phyloP scores from a whole-genome alignment of 2,113 vertebrate species.

The Stigmatopora nigra region DNA sequence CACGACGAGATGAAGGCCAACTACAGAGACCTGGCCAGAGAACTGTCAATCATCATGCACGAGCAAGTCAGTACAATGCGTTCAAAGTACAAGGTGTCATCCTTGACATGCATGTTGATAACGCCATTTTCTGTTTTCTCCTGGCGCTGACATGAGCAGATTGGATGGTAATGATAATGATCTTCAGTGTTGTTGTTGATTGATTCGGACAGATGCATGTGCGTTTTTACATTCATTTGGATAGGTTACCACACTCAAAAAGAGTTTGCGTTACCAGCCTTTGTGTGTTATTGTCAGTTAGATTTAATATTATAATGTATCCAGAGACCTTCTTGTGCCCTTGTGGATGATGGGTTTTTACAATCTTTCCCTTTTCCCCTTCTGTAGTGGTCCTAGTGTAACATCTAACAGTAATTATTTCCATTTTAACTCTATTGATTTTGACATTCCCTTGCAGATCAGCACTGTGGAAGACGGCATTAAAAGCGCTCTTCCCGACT shows the following conservation, averaged over 20 bases:
- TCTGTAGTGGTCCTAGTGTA: too few relatives aligned
- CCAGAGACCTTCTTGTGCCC: too few relatives aligned
- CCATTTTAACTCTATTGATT: not conserved
- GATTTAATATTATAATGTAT: too few relatives aligned
- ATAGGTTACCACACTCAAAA: not conserved
- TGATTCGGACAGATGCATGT: conserved; percentile 39
- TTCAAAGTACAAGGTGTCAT: conserved; percentile 1
- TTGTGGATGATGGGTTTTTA: too few relatives aligned
- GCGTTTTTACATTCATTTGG: not conserved
- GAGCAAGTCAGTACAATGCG: conserved; percentile 76
- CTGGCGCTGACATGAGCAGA: conserved; percentile 81
- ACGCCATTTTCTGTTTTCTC: conserved; percentile 56
- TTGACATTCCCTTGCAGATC: conserved; percentile 68
- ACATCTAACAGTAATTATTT: not conserved
- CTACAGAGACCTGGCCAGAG: conserved; percentile 88
- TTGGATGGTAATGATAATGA: conserved; percentile 86
- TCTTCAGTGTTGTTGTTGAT: conserved; percentile 26
- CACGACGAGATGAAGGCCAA: conserved; percentile 98
- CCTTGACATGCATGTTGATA: conserved; percentile 27
- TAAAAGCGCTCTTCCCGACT: conserved; percentile 86
- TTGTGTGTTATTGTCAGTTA: not conserved
- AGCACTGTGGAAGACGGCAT: conserved; percentile 80
- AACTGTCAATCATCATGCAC: conserved; percentile 95
- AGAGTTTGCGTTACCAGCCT: not conserved
- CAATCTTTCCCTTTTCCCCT: too few relatives aligned